Conservation (phyloP, 2,113 vertebrate genomes). For the Trinectes maculatus region DNA sequence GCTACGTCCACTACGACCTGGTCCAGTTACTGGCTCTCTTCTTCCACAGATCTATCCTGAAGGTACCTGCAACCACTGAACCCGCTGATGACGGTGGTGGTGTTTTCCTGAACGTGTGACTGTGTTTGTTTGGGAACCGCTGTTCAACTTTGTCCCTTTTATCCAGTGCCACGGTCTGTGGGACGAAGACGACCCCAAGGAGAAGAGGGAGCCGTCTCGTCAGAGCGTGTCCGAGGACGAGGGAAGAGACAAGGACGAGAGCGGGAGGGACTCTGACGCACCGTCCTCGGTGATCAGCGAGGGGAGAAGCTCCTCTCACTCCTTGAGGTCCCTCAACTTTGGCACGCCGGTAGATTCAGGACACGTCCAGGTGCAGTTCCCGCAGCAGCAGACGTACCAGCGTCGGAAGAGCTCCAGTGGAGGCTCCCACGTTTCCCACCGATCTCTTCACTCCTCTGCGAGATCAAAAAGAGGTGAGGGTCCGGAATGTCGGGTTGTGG, state of each 20-base stretch:
- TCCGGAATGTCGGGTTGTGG: neutral
- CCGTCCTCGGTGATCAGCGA: slow-evolving; percentile 68
- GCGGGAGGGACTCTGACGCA: slow-evolving; percentile 52
- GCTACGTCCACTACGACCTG: slow-evolving; percentile 95
- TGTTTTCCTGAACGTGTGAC: too few relatives aligned
- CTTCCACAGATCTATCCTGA: slow-evolving; percentile 97
- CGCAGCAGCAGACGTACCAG: slow-evolving; percentile 85
- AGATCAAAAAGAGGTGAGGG: slow-evolving; percentile 91
- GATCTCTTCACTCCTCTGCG: slow-evolving; percentile 86
- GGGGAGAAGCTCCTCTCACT: slow-evolving; percentile 85
- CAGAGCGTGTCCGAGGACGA: slow-evolving; percentile 89
- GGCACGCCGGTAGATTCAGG: slow-evolving; percentile 88
- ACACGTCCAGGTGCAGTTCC: slow-evolving; percentile 86
- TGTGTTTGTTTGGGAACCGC: too few relatives aligned
- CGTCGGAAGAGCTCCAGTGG: slow-evolving; percentile 89
- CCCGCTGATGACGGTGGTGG: too few relatives aligned
- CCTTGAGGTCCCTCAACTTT: slow-evolving; percentile 89
- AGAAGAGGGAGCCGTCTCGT: slow-evolving; percentile 68
- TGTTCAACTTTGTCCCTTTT: too few relatives aligned
- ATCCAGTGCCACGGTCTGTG: slow-evolving; percentile 93
- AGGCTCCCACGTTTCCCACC: slow-evolving; percentile 85
- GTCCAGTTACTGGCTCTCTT: slow-evolving; percentile 94
- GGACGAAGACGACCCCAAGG: slow-evolving; percentile 89
- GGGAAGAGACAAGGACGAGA: slow-evolving; percentile 42
- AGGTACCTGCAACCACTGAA: slow-evolving; percentile 82